These are phyloP conservation scores for Heterodera filipjevi DNA, from an alignment of 2,888 invertebrate species.

Conservation along the genomic window DNA sequence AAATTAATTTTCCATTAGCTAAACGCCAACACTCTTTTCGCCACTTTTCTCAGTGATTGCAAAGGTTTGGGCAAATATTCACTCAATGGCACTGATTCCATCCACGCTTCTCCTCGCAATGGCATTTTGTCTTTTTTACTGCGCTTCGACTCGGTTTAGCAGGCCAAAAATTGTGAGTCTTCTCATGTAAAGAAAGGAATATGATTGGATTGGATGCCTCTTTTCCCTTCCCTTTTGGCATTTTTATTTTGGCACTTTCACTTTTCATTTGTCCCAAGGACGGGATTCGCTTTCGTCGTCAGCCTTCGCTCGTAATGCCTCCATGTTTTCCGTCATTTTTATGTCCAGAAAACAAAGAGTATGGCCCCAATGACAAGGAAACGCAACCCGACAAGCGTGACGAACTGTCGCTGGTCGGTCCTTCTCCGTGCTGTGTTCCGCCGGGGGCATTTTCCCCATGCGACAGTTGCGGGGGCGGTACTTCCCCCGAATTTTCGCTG, in stretches of 20 bases:
- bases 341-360: background rate
- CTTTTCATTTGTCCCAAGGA: background rate
- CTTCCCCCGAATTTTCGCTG: constrained; percentile 12
- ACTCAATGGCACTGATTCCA: background rate
- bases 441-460: background rate
- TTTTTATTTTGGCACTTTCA: background rate
- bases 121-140: background rate
- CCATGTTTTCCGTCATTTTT: background rate
- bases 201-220: background rate
- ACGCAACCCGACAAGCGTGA: background rate
- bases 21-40: no score
- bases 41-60: background rate
- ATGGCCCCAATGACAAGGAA: background rate
- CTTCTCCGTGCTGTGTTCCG: background rate
- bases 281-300: background rate
- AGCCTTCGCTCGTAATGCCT: background rate
- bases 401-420: background rate
- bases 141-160: background rate
- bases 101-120: background rate
- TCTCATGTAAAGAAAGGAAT: background rate
- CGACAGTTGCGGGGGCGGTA: background rate
- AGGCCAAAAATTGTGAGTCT: background rate
- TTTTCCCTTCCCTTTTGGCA: background rate
- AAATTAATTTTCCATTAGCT: background rate
- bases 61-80: background rate